Evolutionary conservation across 2,888 invertebrate species (phyloP), one percentile per base, ranked within the genome.

Genomic region (Fragum fragum): DNA sequence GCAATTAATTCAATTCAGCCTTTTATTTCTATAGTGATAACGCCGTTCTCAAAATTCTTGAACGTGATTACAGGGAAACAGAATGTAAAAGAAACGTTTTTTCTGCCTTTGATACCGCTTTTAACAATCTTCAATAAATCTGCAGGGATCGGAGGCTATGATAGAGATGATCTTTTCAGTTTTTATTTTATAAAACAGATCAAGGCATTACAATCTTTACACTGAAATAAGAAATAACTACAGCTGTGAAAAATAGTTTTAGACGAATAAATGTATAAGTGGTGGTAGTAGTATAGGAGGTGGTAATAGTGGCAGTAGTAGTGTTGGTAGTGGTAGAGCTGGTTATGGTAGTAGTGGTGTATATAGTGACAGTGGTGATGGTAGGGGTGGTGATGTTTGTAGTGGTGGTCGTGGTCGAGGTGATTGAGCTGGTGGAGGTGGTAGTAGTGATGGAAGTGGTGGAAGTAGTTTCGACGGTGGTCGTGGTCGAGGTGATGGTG

Each of bases 281-380:
- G n/a, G 57, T 57, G n/a, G 57, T 57, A 57, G 57, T 57, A 57
- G 57, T 9, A 57, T 42, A 11, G 16, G 42, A 11, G 9, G 42
- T 42, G 21, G 57, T 57, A 57, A 21, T 57, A 57, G 57, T 57
- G n/a, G 57, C n/a, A 57, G 57, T 57, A 57, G 57, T 23, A 57
- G 57, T 57, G n/a, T 9, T 57, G n/a, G 57, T 57, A 57, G 57
- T 57, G n/a, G 21, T 57, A 57, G 57, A 21, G n/a, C n/a, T 57
- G n/a, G 57, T 57, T 16, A 23, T 57, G n/a, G 57, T 57, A 57
- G 57, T 57, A 57, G 57, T 57, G n/a, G 57, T 57, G n/a, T 9
- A 16, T 16, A 21, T 57, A 57, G 57, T 68, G 36, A n/a, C 36
- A 68, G 68, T 68, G 36, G 68, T 68, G 36, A n/a, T 36, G 36